Evolutionary conservation across 2,113 vertebrate species (phyloP).

Genomic region (Odobenus rosmarus): DNA sequence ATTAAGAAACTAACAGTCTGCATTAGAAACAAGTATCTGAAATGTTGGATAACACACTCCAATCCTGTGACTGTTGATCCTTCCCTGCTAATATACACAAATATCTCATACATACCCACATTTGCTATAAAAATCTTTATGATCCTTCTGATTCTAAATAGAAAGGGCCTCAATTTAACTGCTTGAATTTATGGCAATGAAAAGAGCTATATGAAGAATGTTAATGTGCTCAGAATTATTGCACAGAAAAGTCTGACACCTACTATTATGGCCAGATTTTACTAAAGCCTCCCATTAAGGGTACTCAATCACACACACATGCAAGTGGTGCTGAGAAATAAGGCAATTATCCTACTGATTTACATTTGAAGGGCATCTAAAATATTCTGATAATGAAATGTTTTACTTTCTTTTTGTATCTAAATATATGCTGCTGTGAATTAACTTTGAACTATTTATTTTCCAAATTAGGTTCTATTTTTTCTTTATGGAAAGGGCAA

Average conservation of each 20-base stretch:
- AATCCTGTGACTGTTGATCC: not conserved
- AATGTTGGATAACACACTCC: not conserved
- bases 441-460: not conserved
- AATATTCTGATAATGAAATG: conserved; percentile 20
- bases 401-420: not conserved
- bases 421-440: conserved; percentile 5
- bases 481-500: not conserved
- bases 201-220: not conserved
- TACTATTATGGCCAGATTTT: not conserved
- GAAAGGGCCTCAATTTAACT: not conserved
- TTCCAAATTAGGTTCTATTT: not conserved
- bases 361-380: not conserved
- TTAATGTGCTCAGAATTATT: conserved; percentile 33
- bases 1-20: not conserved
- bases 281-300: not conserved
- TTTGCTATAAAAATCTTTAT: not conserved
- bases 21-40: not conserved
- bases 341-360: conserved; percentile 38
- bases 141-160: not conserved
- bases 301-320: not conserved
- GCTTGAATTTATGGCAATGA: not conserved
- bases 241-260: not conserved
- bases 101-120: not conserved
- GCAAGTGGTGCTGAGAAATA: conserved; percentile 2
- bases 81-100: not conserved